These are phyloP conservation scores for Drosophila pachea DNA, from an alignment of 1,140 invertebrate genomes.

Conservation along the genomic window DNA sequence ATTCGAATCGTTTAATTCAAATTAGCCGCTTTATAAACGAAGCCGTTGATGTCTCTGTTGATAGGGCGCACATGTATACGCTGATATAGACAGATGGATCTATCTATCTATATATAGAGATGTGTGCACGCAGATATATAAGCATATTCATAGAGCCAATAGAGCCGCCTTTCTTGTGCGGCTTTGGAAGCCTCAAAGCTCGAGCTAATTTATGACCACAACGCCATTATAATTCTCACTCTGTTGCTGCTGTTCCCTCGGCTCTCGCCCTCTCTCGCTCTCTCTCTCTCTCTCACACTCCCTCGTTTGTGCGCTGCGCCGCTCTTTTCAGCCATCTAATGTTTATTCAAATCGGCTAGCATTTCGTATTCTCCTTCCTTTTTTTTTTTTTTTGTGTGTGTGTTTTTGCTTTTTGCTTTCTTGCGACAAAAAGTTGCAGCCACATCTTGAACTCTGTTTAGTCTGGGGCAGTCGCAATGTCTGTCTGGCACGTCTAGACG, in stretches of 20 bases:
- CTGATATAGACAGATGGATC: neutral
- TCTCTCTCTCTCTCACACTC: neutral
- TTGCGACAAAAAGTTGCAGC: conserved; percentile 8
- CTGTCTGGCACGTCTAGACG: conserved; percentile 36
- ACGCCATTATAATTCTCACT: conserved; percentile 47
- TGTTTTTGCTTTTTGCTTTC: neutral
- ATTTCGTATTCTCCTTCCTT: neutral
- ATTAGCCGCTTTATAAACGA: conserved; percentile 44
- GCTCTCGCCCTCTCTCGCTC: neutral
- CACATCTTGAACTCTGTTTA: conserved; percentile 24
- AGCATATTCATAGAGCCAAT: conserved; percentile 14
- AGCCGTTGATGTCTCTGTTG: conserved; percentile 37
- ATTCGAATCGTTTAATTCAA: conserved; percentile 29
- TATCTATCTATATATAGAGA: conserved; percentile 1
- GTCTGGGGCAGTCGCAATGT: conserved; percentile 9
- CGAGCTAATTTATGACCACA: conserved; percentile 35
- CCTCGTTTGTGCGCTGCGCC: no score
- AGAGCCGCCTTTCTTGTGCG: conserved; percentile 17
- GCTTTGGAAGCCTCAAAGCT: neutral
- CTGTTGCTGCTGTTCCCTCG: neutral
- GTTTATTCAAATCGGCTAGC: conserved; percentile 39
- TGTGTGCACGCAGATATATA: conserved; percentile 11
- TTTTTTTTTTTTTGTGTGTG: neutral
- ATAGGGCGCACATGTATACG: conserved; percentile 1
- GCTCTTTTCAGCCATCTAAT: conserved; percentile 23